Evolutionary conservation across 2,797 vertebrate genomes (phyloP).

Genomic region (Vultur gryphus): DNA sequence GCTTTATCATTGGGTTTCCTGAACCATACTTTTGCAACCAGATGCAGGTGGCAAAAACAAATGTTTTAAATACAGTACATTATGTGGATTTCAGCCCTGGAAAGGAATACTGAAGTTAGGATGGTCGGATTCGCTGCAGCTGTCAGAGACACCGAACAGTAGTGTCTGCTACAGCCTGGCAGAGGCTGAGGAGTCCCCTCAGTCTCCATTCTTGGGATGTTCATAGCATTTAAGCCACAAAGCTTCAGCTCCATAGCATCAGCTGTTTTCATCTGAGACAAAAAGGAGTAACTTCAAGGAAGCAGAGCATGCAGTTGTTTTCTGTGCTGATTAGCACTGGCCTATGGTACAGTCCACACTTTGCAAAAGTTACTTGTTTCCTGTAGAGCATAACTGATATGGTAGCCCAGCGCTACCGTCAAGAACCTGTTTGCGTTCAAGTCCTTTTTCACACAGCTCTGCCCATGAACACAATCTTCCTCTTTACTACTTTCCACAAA

Average conservation of each 20-base stretch:
- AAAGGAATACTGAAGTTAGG: not conserved
- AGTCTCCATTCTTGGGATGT: not conserved
- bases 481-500: not conserved
- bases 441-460: not conserved
- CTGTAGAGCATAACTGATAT: rapidly evolving
- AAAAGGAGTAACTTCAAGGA: not conserved
- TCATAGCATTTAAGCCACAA: not conserved
- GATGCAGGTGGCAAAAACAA: not conserved
- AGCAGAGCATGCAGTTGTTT: rapidly evolving
- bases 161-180: not conserved
- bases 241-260: not conserved
- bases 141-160: not conserved
- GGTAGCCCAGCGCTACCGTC: not conserved
- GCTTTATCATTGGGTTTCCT: not conserved
- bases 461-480: not conserved
- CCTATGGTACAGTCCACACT: not conserved
- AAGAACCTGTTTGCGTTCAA: not conserved
- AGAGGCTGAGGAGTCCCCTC: not conserved
- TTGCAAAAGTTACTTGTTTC: not conserved
- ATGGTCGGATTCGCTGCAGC: not conserved
- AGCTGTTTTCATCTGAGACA: not conserved
- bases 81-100: not conserved
- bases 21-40: not conserved
- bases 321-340: not conserved
- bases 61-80: not conserved